Conservation (phyloP, 2,888 invertebrate genomes). For the Notodonta dromedarius region DNA sequence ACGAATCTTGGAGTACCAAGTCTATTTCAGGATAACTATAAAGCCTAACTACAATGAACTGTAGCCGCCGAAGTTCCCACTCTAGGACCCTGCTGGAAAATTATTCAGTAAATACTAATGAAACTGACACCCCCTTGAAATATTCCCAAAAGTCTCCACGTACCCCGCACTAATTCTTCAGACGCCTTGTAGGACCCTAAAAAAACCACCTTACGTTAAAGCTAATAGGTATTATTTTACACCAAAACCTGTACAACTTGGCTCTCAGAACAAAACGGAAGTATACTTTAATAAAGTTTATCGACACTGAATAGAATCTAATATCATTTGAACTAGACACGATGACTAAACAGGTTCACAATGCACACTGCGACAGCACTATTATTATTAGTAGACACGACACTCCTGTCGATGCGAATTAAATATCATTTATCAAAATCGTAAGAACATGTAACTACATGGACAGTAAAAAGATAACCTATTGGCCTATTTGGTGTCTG, state of each 20-base stretch:
- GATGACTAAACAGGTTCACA: slow-evolving; percentile 3
- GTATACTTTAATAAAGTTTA: slow-evolving; percentile 1
- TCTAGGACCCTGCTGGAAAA: too few species aligned
- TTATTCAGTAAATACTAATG: too few species aligned
- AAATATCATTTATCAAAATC: background rate
- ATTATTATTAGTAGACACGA: slow-evolving; percentile 1
- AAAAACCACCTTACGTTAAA: too few species aligned
- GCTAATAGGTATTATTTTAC: too few species aligned
- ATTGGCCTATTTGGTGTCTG: background rate
- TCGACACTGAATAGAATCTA: slow-evolving; percentile 2
- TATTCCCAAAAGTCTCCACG: too few species aligned
- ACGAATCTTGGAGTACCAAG: too few species aligned
- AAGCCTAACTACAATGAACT: too few species aligned
- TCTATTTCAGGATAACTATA: too few species aligned
- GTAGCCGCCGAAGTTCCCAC: too few species aligned
- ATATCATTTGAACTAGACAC: background rate
- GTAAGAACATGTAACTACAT: background rate
- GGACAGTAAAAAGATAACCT: background rate
- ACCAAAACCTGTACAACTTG: background rate
- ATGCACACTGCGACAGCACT: background rate
- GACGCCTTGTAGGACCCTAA: too few species aligned
- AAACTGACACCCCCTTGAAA: too few species aligned
- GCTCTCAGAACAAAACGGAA: background rate
- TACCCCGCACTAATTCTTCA: too few species aligned
- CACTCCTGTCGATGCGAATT: background rate